phyloP scores from a whole-genome alignment of 2,888 invertebrate species.

The Marronus borbonicus region DNA sequence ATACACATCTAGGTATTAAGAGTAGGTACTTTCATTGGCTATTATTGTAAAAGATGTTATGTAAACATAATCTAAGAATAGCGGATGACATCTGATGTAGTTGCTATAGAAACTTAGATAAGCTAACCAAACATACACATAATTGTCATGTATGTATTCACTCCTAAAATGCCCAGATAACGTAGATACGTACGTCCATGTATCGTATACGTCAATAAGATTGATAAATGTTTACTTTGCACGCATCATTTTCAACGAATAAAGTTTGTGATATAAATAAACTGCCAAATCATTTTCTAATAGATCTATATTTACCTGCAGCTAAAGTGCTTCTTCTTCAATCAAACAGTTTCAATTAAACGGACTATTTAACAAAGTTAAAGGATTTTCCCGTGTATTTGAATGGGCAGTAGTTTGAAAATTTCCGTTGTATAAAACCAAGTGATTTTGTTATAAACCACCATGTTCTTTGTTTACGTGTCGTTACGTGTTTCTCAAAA shows the following conservation, averaged over 20 bases:
- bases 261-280: constrained; percentile 12
- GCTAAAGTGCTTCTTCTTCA: not conserved
- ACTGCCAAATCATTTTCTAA: not conserved
- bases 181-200: not conserved
- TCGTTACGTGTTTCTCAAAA: too few relatives aligned
- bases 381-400: too few relatives aligned
- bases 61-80: constrained; percentile 10
- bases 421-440: too few relatives aligned
- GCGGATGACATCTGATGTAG: constrained; percentile 5
- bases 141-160: constrained; percentile 14
- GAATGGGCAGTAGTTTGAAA: too few relatives aligned
- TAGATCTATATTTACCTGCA: not conserved
- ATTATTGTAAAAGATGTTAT: constrained; percentile 2
- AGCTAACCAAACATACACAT: constrained; percentile 1
- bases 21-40: not conserved
- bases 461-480: too few relatives aligned
- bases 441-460: too few relatives aligned
- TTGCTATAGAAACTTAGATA: constrained; percentile 13
- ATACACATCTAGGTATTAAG: not conserved
- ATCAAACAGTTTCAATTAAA: not conserved
- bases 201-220: constrained; percentile 2
- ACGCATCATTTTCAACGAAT: constrained; percentile 5
- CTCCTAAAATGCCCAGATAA: constrained; percentile 7
- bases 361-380: too few relatives aligned
- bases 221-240: constrained; percentile 19